These are phyloP conservation scores for Drosophila pseudoananassae DNA, from an alignment of 1,140 invertebrate genomes.

Conservation along the genomic window DNA sequence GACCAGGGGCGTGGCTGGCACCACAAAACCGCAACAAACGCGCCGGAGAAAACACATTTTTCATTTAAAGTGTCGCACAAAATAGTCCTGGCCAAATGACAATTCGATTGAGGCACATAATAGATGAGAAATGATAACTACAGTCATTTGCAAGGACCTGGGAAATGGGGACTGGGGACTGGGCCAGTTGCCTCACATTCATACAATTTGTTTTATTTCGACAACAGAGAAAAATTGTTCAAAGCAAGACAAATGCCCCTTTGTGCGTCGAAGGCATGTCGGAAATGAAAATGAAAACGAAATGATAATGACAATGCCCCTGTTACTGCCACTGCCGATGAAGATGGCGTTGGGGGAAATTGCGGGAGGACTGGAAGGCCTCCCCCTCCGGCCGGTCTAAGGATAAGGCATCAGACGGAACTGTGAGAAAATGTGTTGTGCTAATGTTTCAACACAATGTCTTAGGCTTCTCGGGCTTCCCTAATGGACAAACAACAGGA, in stretches of 20 bases:
- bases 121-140: conserved; percentile 62
- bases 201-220: conserved; percentile 73
- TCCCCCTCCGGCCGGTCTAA: conserved; percentile 1
- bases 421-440: conserved; percentile 52
- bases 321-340: conserved; percentile 22
- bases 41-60: conserved; percentile 26
- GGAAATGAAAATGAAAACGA: conserved; percentile 60
- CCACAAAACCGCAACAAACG: conserved; percentile 18
- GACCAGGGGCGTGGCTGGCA: background rate
- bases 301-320: conserved; percentile 60
- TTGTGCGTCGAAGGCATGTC: conserved; percentile 59
- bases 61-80: conserved; percentile 36
- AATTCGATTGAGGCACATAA: conserved; percentile 67
- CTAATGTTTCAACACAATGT: conserved; percentile 40
- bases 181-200: conserved; percentile 57
- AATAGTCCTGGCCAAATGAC: conserved; percentile 46
- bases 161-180: background rate
- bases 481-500: conserved; percentile 56
- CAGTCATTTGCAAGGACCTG: conserved; percentile 59
- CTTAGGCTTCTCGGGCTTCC: conserved; percentile 33
- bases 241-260: conserved; percentile 66
- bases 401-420: conserved; percentile 10
- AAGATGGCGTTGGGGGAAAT: conserved; percentile 13
- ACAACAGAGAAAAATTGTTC: conserved; percentile 56
- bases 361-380: background rate